Base-by-base conservation (phyloP, 2,113 vertebrate genomes). In the Cottus gobio region DNA sequence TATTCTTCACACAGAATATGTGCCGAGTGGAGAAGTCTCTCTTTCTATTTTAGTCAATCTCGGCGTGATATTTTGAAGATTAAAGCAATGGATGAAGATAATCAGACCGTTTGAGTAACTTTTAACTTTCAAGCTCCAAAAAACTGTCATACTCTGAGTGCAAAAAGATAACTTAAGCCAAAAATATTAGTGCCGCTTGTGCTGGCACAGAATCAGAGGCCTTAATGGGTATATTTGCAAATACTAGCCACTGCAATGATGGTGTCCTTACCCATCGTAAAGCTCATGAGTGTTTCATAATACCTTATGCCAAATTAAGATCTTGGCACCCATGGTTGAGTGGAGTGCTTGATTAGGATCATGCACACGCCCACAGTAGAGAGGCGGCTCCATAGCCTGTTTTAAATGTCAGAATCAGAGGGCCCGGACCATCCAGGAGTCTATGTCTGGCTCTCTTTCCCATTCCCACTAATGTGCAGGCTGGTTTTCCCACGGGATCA, bases 351-450 rank as follows among this genome's bases (percentile, higher is more conserved):
- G 64, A 87, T 84, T 85, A 48, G 70, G 83, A 85, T 79, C 81
- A 77, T 70, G 71, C 60, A 26, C 20, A 31, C 10, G 54, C 24
- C 48, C 71, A 80, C 54, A 66, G 56, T 42, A 39, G 75, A 52
- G 37, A 73, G 48, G 5, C 75, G 52, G 62, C 82, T 85, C 52
- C 60, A 58, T 71, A 79, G 79, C 79, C 54, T 79, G 76, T 74
- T 77, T 82, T 78, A 88, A 75, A 91, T 18, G 65, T 78, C 57
- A 74, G 62, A 75, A 87, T 85, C 82, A 81, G 78, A 86, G 58
- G 37, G 68, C 63, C 50, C 6, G 1, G 56, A 71, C 80, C 84
- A 71, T 82, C 83, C 79, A 71, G 9, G 54, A 79, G 80, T 86
- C 72, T 46, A 30, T 34, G 54, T 70, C 70, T 86, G 79, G 44